A percentile compares a stretch with the other conserved stretches of the same genome.
Evolutionary conservation across 1,140 invertebrate species (phyloP).

Genomic region (Sycobia sp.): DNA sequence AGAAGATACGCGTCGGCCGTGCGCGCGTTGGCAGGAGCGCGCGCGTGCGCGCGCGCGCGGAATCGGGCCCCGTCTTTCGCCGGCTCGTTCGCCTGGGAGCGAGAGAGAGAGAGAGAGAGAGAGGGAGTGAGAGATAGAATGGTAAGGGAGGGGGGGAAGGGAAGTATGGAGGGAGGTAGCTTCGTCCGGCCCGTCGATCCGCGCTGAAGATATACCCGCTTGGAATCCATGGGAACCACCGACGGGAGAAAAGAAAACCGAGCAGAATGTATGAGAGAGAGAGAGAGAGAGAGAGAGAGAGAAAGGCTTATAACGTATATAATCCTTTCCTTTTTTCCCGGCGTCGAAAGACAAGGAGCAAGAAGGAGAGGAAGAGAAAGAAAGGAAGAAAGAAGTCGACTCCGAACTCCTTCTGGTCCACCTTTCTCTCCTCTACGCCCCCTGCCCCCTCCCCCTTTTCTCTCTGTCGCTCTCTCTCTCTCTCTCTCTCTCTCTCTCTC

Average conservation of each 20-base stretch:
- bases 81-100: slow-evolving; percentile 4
- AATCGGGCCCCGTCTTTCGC: slow-evolving; percentile 27
- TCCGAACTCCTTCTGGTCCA: background rate
- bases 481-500: background rate
- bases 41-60: slow-evolving; percentile 38
- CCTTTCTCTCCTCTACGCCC: slow-evolving; percentile 2
- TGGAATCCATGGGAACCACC: slow-evolving; percentile 63
- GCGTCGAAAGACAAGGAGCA: slow-evolving; percentile 27
- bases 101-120: background rate
- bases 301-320: slow-evolving; percentile 47
- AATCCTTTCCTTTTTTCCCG: slow-evolving; percentile 48
- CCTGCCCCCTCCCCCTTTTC: no score
- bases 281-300: slow-evolving; percentile 18
- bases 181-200: slow-evolving; percentile 57
- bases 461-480: no score
- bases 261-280: background rate
- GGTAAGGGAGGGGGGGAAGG: slow-evolving; percentile 5
- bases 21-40: slow-evolving; percentile 54
- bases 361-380: no score
- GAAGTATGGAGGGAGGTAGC: slow-evolving; percentile 12
- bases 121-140: slow-evolving; percentile 2
- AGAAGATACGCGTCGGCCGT: slow-evolving; percentile 62
- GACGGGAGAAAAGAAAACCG: slow-evolving; percentile 42
- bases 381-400: slow-evolving; percentile 11
- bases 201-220: slow-evolving; percentile 59